Conservation (phyloP, 2,888 invertebrate species). For the Sphaerophoria rueppellii region DNA sequence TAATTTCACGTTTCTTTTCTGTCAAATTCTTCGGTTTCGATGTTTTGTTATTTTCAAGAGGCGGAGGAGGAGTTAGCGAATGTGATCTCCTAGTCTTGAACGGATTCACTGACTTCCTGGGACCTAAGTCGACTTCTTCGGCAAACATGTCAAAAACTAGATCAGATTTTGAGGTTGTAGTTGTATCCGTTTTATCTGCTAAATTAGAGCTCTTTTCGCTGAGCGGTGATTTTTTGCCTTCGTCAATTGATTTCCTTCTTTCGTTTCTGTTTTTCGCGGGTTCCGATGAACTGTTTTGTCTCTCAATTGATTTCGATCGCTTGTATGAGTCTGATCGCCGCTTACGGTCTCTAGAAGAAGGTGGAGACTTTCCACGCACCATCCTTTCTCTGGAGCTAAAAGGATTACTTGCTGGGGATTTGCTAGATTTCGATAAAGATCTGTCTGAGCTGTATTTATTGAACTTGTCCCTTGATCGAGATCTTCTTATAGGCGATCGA, state of each 20-base stretch:
- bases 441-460: constrained; percentile 8
- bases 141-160: constrained; percentile 66
- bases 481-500: constrained; percentile 24
- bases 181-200: constrained; percentile 15
- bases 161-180: constrained; percentile 4
- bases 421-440: constrained; percentile 23
- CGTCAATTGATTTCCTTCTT: constrained; percentile 9
- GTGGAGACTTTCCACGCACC: background rate
- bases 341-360: constrained; percentile 16
- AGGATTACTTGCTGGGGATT: constrained; percentile 18
- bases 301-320: constrained; percentile 35
- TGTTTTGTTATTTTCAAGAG: background rate
- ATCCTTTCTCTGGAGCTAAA: constrained; percentile 7
- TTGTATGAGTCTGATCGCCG: constrained; percentile 27
- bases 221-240: background rate
- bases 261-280: background rate
- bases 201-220: background rate
- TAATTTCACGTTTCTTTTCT: constrained; percentile 6
- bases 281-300: constrained; percentile 1
- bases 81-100: constrained; percentile 1
- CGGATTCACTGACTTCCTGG: constrained; percentile 26
- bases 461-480: constrained; percentile 8
- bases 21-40: background rate
- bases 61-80: constrained; percentile 14
- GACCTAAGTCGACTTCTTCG: constrained; percentile 46